phyloP scores from a whole-genome alignment of 2,797 vertebrate species.

The Scolopax rusticola region DNA sequence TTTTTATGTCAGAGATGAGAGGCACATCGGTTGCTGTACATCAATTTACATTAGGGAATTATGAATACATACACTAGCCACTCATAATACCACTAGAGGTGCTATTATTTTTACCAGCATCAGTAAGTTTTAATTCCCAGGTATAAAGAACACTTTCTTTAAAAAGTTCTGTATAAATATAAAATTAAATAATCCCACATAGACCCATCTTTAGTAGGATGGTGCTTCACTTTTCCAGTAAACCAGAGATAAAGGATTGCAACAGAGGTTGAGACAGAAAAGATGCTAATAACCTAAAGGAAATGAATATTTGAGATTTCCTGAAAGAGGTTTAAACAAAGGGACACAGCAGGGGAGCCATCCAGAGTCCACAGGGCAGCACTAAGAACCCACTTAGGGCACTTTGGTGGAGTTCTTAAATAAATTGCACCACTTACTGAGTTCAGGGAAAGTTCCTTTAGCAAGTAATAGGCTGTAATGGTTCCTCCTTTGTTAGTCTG shows the following conservation, averaged over 20 bases:
- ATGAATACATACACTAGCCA: not conserved
- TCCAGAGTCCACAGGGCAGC: not conserved
- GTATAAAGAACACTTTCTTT: not conserved
- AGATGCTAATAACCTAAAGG: not conserved
- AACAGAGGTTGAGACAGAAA: not conserved
- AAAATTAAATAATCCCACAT: not conserved
- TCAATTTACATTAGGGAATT: constrained; percentile 67
- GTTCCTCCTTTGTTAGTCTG: constrained; percentile 1
- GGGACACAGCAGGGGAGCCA: not conserved
- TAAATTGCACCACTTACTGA: constrained; percentile 31
- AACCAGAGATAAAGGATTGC: not conserved
- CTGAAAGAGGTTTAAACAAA: not conserved
- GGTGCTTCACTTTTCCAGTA: not conserved
- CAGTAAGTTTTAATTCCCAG: constrained; percentile 49
- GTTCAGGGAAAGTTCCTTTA: not conserved
- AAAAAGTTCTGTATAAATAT: not conserved
- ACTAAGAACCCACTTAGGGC: constrained; percentile 6
- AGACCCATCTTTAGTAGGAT: not conserved
- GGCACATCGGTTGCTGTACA: constrained; percentile 32
- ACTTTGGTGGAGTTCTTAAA: constrained; percentile 10
- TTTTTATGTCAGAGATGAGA: constrained; percentile 44
- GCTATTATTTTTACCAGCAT: constrained; percentile 58
- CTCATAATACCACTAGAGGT: not conserved
- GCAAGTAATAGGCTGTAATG: constrained; percentile 3
- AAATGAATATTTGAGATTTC: not conserved